These are phyloP conservation scores for Drosophila pseudoobscura DNA, from an alignment of 1,140 invertebrate species.

Conservation along the genomic window DNA sequence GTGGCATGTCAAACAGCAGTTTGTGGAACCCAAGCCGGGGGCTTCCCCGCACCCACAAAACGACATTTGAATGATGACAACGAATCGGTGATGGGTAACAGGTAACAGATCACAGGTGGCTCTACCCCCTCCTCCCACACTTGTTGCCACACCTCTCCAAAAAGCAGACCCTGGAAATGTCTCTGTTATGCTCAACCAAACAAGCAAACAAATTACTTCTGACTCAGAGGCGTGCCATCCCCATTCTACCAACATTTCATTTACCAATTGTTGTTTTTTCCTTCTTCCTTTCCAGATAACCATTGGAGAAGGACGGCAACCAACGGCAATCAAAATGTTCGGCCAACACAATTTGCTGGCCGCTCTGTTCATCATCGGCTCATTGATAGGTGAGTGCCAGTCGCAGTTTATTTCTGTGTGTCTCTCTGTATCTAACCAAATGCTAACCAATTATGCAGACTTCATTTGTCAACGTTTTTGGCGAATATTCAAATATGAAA, in stretches of 20 bases:
- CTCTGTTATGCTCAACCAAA: conserved; percentile 76
- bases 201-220: conserved; percentile 70
- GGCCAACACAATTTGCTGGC: conserved; percentile 45
- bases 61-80: conserved; percentile 79
- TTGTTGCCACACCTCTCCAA: neutral
- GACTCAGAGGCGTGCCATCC: conserved; percentile 20
- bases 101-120: conserved; percentile 59
- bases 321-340: conserved; percentile 55
- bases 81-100: conserved; percentile 28
- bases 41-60: conserved; percentile 16
- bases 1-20: conserved; percentile 79
- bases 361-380: conserved; percentile 50
- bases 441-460: conserved; percentile 69
- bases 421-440: conserved; percentile 8
- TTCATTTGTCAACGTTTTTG: conserved; percentile 65
- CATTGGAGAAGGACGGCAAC: neutral
- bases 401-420: neutral
- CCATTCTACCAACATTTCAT: conserved; percentile 20
- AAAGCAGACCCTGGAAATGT: conserved; percentile 29
- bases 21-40: conserved; percentile 31
- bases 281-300: conserved; percentile 1
- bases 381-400: conserved; percentile 65
- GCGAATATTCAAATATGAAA: conserved; percentile 71
- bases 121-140: conserved; percentile 19
- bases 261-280: neutral